These are phyloP conservation scores for Pipistrellus nathusii DNA, from an alignment of 2,797 vertebrate species.

Conservation along the genomic window DNA sequence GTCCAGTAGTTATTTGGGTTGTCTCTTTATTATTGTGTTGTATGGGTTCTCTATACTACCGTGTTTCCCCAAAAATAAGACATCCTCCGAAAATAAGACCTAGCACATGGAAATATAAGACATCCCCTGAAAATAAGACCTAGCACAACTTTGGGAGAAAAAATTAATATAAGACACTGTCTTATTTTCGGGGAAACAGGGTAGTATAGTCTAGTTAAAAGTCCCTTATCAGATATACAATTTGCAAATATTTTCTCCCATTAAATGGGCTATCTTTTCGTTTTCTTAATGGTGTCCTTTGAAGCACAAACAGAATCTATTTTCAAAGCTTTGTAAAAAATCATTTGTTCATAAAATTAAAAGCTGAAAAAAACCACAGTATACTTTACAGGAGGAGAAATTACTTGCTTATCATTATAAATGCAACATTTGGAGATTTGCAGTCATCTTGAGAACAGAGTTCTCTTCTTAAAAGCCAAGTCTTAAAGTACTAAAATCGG, in stretches of 20 bases:
- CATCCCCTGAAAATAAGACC: too few species aligned
- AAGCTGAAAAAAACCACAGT: constrained; percentile 16
- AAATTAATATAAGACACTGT: too few species aligned
- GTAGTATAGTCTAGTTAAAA: constrained; percentile 38
- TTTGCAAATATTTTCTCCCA: neutral
- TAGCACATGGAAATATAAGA: too few species aligned
- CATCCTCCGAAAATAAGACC: too few species aligned
- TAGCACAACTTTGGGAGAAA: too few species aligned
- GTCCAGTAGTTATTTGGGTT: neutral
- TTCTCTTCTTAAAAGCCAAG: constrained; percentile 52
- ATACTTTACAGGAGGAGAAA: neutral
- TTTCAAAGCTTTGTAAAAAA: constrained; percentile 51
- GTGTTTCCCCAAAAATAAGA: too few species aligned
- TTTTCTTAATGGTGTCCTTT: constrained; percentile 24
- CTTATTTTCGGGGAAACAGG: too few species aligned
- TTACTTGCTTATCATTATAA: neutral
- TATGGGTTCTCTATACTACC: neutral
- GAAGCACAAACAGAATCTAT: constrained; percentile 45
- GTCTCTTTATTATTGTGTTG: neutral
- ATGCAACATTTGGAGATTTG: constrained; percentile 24
- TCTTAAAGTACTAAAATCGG: neutral
- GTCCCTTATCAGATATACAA: neutral
- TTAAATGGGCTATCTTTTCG: neutral
- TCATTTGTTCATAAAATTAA: constrained; percentile 50
- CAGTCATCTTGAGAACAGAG: neutral